Conservation (phyloP, 2,797 vertebrate species). For the Epinephelus coioides region DNA sequence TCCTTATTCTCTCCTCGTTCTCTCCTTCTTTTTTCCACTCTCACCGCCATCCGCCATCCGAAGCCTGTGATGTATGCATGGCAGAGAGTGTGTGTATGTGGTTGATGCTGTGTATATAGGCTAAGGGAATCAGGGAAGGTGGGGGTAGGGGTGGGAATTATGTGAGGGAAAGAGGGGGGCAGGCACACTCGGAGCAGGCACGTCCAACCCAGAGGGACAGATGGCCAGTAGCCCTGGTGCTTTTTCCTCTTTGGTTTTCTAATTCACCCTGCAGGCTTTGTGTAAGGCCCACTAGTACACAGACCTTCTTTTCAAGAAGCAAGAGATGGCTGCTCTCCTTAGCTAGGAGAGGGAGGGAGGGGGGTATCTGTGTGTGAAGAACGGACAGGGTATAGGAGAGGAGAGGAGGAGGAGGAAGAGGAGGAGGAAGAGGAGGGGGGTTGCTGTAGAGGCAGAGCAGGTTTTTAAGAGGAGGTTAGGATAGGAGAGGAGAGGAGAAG, state of each 20-base stretch:
- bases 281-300: slow-evolving; percentile 87
- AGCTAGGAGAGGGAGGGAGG: slow-evolving; percentile 64
- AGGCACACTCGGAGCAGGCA: slow-evolving; percentile 77
- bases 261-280: slow-evolving; percentile 91
- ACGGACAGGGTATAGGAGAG: slow-evolving; percentile 60
- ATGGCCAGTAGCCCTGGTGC: slow-evolving; percentile 89
- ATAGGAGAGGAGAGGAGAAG: slow-evolving; percentile 51
- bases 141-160: slow-evolving; percentile 82
- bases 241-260: slow-evolving; percentile 86
- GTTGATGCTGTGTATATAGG: slow-evolving; percentile 81
- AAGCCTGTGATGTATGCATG: slow-evolving; percentile 72
- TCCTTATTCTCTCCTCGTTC: slow-evolving; percentile 70
- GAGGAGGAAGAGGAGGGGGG: slow-evolving; percentile 24
- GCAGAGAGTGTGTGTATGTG: slow-evolving; percentile 58
- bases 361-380: slow-evolving; percentile 69
- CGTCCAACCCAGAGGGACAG: slow-evolving; percentile 91
- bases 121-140: slow-evolving; percentile 80
- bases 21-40: slow-evolving; percentile 51
- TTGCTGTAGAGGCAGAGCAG: slow-evolving; percentile 66
- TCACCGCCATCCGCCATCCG: slow-evolving; percentile 65
- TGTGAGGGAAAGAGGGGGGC: slow-evolving; percentile 71
- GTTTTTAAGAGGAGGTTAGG: slow-evolving; percentile 70
- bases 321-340: slow-evolving; percentile 84
- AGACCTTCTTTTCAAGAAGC: slow-evolving; percentile 86
- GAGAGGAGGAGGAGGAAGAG: slow-evolving; percentile 27